Percentiles rank a stretch among this genome's conserved stretches.
These are phyloP conservation scores for Gymnodraco acuticeps DNA, from an alignment of 2,797 vertebrate species.

Conservation along the genomic window DNA sequence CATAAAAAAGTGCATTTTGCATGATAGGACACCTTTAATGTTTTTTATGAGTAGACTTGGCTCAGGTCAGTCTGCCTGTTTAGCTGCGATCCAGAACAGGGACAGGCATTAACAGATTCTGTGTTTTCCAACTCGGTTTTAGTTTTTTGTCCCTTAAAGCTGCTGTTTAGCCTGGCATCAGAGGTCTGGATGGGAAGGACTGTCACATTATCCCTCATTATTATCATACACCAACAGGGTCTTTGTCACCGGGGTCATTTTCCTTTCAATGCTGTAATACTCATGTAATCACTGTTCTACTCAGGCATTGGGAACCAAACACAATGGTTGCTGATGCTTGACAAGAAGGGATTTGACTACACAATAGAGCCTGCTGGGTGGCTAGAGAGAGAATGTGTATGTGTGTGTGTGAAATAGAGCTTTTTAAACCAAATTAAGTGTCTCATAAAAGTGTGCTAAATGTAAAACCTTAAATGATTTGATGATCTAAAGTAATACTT, in stretches of 20 bases:
- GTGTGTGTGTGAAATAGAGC: not conserved
- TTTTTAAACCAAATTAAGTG: constrained; percentile 13
- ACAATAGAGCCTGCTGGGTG: constrained; percentile 11
- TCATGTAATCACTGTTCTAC: constrained; percentile 30
- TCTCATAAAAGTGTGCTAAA: not conserved
- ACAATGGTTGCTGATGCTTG: constrained; percentile 31
- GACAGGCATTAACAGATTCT: constrained; percentile 4
- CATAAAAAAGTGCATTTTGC: too few relatives aligned
- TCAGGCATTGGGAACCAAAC: constrained; percentile 27
- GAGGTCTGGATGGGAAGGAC: constrained; percentile 1
- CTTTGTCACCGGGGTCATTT: constrained; percentile 3
- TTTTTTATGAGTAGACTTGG: constrained; percentile 2
- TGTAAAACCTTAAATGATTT: constrained; percentile 8
- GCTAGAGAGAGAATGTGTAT: not conserved
- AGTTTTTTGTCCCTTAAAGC: constrained; percentile 7
- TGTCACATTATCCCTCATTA: constrained; percentile 44
- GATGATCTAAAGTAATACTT: not conserved
- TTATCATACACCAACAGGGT: constrained; percentile 2
- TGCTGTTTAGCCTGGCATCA: constrained; percentile 5
- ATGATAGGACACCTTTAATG: too few relatives aligned
- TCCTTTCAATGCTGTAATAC: constrained; percentile 32
- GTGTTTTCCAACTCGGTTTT: constrained; percentile 7
- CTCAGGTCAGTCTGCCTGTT: not conserved
- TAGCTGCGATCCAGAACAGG: not conserved
- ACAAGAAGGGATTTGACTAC: constrained; percentile 14